Evolutionary conservation across 1,140 invertebrate genomes (phyloP).

Genomic region (Drosophila littoralis): DNA sequence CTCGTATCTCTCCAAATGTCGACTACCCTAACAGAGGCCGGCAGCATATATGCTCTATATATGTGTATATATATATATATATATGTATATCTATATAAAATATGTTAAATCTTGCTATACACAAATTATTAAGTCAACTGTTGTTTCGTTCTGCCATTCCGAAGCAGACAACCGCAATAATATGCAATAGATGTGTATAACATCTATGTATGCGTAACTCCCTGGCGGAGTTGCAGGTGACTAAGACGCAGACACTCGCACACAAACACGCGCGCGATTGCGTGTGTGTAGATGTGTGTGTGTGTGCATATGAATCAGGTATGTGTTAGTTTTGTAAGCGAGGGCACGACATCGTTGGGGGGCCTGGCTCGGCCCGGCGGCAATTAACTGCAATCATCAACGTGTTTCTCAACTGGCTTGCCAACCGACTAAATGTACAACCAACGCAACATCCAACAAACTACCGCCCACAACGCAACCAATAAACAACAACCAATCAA

Average conservation of each 20-base stretch:
- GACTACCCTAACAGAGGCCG: conserved; percentile 39
- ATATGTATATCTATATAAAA: conserved; percentile 38
- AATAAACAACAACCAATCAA: conserved; percentile 35
- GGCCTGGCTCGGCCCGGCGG: background rate
- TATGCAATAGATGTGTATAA: conserved; percentile 18
- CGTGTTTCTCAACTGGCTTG: conserved; percentile 67
- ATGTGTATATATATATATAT: conserved; percentile 47
- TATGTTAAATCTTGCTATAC: conserved; percentile 32
- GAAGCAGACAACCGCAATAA: conserved; percentile 26
- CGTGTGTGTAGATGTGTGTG: background rate
- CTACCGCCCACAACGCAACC: conserved; percentile 25
- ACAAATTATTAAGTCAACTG: conserved; percentile 71
- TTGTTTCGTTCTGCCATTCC: conserved; percentile 57
- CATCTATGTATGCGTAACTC: conserved; percentile 21
- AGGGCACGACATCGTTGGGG: conserved; percentile 6
- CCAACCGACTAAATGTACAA: conserved; percentile 24
- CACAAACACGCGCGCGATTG: background rate
- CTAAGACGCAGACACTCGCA: background rate
- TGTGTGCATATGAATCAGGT: conserved; percentile 50
- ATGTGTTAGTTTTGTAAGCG: conserved; percentile 73
- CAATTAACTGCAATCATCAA: conserved; percentile 57
- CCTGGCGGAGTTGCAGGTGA: conserved; percentile 42
- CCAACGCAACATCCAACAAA: conserved; percentile 30
- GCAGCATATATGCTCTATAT: conserved; percentile 30
- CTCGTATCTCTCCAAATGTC: conserved; percentile 71